A percentile compares a stretch with the other conserved stretches of the same genome.
phyloP scores from a whole-genome alignment of 2,888 invertebrate genomes.

The Torymus auratus region DNA sequence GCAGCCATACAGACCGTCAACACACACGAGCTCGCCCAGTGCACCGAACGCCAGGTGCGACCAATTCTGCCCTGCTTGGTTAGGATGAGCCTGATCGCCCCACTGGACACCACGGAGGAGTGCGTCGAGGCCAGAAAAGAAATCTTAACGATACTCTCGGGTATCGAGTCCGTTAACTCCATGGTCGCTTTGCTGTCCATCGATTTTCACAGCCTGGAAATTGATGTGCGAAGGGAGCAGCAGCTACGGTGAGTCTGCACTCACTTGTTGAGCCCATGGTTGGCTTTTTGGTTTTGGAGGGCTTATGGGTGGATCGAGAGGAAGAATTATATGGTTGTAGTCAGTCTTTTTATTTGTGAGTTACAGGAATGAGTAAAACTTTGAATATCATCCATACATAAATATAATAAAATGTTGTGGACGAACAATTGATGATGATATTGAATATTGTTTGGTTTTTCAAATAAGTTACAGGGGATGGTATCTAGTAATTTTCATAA shows the following conservation, averaged over 20 bases:
- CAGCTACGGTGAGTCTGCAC: constrained; percentile 81
- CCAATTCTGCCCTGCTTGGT: constrained; percentile 95
- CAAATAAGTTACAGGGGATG: too few relatives aligned
- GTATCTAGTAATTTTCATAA: too few relatives aligned
- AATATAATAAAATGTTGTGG: too few relatives aligned
- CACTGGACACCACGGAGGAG: constrained; percentile 89
- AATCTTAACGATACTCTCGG: constrained; percentile 91
- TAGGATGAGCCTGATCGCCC: constrained; percentile 93
- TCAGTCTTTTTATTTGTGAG: too few relatives aligned
- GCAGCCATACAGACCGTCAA: constrained; percentile 90
- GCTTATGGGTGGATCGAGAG: too few relatives aligned
- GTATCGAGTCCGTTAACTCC: constrained; percentile 95
- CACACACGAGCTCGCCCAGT: constrained; percentile 84
- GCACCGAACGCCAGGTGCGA: constrained; percentile 87
- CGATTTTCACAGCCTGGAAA: constrained; percentile 94
- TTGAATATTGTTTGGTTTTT: too few relatives aligned
- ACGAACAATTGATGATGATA: too few relatives aligned
- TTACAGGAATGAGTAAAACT: too few relatives aligned
- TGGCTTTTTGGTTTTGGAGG: not conserved
- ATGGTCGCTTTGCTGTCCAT: constrained; percentile 95
- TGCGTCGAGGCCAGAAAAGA: constrained; percentile 91
- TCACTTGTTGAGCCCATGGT: constrained; percentile 29
- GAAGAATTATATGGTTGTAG: too few relatives aligned
- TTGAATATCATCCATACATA: too few relatives aligned
- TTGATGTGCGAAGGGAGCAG: constrained; percentile 94